These are phyloP conservation scores for Protonibea diacanthus DNA, from an alignment of 2,797 vertebrate species.

Conservation along the genomic window DNA sequence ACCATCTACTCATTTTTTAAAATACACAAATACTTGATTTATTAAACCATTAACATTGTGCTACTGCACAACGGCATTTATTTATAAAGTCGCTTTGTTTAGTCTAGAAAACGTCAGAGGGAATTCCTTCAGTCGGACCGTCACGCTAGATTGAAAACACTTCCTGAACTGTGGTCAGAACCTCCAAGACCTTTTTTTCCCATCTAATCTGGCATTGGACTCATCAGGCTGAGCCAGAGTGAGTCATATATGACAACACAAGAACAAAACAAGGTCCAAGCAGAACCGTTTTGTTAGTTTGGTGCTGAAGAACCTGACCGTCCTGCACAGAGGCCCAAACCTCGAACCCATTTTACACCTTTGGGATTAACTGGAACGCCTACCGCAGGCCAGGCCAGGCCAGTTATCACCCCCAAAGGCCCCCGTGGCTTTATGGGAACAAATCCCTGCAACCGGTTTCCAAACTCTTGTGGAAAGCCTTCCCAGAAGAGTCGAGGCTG, in stretches of 20 bases:
- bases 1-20: background rate
- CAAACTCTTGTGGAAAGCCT: background rate
- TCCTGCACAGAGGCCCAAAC: constrained; percentile 6
- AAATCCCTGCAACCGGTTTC: background rate
- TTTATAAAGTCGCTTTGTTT: background rate
- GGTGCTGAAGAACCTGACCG: background rate
- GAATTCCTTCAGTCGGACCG: background rate
- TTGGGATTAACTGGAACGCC: background rate
- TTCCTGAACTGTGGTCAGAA: background rate
- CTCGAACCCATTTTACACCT: background rate
- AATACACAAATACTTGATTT: background rate
- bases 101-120: background rate
- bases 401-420: background rate
- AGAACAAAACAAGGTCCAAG: background rate
- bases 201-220: background rate
- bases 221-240: background rate
- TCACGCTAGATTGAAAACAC: background rate
- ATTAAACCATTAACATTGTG: background rate
- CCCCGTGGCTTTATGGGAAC: background rate
- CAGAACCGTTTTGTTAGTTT: background rate
- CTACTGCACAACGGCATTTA: background rate
- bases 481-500: background rate
- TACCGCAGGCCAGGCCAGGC: background rate
- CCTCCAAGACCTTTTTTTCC: background rate
- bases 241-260: too few relatives aligned